Conservation (phyloP, 2,888 invertebrate species). For the Micropterix aruncella region DNA sequence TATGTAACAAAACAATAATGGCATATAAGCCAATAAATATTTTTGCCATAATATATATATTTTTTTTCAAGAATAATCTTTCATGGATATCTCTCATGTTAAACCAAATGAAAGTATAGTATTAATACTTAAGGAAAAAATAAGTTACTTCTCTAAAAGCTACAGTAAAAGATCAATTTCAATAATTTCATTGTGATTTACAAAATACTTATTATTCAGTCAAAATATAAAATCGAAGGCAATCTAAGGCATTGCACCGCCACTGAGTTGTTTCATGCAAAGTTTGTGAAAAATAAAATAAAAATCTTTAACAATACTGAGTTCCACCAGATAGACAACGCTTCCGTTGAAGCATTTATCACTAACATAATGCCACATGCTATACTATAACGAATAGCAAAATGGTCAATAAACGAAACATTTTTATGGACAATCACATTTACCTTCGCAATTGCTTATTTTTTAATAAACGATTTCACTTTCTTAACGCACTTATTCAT, state of each 20-base stretch:
- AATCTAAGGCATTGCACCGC: too few relatives aligned
- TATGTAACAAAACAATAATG: background rate
- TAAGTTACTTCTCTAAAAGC: too few relatives aligned
- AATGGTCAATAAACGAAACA: constrained; percentile 19
- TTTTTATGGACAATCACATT: background rate
- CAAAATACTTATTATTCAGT: background rate
- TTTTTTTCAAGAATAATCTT: too few relatives aligned
- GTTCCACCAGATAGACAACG: too few relatives aligned
- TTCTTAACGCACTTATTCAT: constrained; percentile 77
- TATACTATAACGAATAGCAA: constrained; percentile 35
- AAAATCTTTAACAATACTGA: background rate
- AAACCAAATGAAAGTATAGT: too few relatives aligned
- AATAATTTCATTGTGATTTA: background rate
- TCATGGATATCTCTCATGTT: too few relatives aligned
- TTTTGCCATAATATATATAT: background rate
- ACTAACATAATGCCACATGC: constrained; percentile 17
- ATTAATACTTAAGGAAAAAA: too few relatives aligned
- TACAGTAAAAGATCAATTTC: background rate
- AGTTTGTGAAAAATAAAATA: background rate
- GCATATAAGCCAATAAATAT: background rate
- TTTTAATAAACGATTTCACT: constrained; percentile 59
- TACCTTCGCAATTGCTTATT: constrained; percentile 17
- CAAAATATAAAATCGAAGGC: background rate
- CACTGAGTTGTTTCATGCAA: too few relatives aligned
- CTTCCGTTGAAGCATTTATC: too few relatives aligned